phyloP scores from a whole-genome alignment of 2,113 vertebrate species.

The Plecturocebus donacophilus region DNA sequence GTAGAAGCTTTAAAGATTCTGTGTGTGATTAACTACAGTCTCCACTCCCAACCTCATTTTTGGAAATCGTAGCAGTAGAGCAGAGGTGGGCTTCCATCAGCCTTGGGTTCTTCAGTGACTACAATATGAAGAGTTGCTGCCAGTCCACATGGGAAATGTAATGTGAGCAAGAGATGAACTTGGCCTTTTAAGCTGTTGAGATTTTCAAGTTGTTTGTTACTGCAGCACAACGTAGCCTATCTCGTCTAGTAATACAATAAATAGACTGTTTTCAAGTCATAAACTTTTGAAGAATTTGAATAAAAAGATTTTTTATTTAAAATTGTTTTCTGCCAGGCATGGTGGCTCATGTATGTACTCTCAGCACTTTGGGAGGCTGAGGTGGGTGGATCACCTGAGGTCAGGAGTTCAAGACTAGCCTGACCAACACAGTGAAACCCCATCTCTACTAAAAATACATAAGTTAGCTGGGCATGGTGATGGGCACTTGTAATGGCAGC shows the following conservation, averaged over 20 bases:
- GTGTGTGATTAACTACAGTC: background rate
- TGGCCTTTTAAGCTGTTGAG: background rate
- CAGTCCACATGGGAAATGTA: background rate
- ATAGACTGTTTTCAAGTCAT: background rate
- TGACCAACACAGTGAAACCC: no score
- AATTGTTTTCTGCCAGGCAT: background rate
- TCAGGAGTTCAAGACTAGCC: no score
- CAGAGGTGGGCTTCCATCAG: background rate
- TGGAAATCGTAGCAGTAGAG: background rate
- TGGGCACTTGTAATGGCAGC: no score
- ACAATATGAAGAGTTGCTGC: background rate
- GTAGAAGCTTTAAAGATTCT: background rate
- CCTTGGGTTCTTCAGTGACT: background rate
- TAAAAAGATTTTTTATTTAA: background rate
- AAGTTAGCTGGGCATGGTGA: no score
- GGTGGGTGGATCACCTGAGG: no score
- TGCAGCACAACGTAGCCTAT: background rate
- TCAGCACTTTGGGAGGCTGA: no score
- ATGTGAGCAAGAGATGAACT: background rate
- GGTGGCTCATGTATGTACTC: no score
- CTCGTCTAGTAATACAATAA: background rate
- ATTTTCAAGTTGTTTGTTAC: background rate
- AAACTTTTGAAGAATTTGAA: background rate
- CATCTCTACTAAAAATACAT: no score
- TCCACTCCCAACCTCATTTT: rapidly evolving